Conservation (phyloP, 2,888 invertebrate genomes). For the Acleris holmiana region DNA sequence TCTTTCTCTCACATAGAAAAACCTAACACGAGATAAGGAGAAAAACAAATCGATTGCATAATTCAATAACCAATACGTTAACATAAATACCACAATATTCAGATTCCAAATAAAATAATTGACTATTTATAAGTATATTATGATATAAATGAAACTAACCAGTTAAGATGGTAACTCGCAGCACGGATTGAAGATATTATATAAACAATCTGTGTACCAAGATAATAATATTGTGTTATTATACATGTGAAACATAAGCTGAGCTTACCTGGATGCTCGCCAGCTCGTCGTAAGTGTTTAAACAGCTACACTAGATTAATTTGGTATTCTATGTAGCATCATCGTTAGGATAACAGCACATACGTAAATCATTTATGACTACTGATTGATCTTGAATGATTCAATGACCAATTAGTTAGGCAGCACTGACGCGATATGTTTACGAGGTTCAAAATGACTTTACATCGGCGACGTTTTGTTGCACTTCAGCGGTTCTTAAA, state of each 20-base stretch:
- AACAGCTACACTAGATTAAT: conserved; percentile 18
- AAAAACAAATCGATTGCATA: conserved; percentile 12
- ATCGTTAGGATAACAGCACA: conserved; percentile 2
- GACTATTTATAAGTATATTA: conserved; percentile 22
- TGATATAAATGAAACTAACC: conserved; percentile 24
- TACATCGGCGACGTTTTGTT: no score
- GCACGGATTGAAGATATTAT: conserved; percentile 9
- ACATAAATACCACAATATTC: conserved; percentile 16
- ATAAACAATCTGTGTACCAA: conserved; percentile 15
- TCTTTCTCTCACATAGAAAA: conserved; percentile 10
- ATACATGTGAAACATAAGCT: conserved; percentile 10
- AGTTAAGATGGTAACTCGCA: conserved; percentile 32
- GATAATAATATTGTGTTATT: conserved; percentile 8
- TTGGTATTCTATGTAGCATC: conserved; percentile 31
- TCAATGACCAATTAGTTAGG: no score
- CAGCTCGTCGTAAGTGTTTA: conserved; percentile 7
- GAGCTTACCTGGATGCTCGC: conserved; percentile 9
- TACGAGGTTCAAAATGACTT: no score
- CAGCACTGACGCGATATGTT: no score
- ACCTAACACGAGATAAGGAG: conserved; percentile 1
- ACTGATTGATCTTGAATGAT: no score
- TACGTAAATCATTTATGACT: neutral
- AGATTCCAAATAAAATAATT: conserved; percentile 27
- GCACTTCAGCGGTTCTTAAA: no score
- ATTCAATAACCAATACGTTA: conserved; percentile 5